Conservation (phyloP, 2,797 vertebrate species). For the Sebastes diploproa region DNA sequence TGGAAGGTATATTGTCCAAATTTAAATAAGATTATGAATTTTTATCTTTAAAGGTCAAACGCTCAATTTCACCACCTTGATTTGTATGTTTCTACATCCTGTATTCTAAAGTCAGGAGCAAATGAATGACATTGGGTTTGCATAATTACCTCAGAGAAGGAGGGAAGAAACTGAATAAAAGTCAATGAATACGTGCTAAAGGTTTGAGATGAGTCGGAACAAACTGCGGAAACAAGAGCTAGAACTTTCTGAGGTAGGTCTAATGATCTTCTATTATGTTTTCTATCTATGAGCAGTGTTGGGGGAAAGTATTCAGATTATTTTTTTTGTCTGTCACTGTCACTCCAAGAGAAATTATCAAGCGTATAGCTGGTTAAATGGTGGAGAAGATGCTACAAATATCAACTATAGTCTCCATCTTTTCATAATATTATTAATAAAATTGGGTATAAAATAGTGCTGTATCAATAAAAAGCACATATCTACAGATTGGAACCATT, state of each 20-base stretch:
- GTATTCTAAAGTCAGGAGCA: background rate
- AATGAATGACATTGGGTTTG: slow-evolving; percentile 8
- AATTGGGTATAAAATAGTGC: too few relatives aligned
- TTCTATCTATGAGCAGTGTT: background rate
- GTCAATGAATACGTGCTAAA: background rate
- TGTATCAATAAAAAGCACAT: too few relatives aligned
- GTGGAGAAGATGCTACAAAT: too few relatives aligned
- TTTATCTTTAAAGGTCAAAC: background rate
- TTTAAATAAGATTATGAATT: background rate
- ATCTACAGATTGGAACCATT: too few relatives aligned
- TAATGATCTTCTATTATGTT: background rate
- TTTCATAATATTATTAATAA: too few relatives aligned
- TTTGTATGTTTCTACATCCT: slow-evolving; percentile 31
- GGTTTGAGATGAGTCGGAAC: background rate
- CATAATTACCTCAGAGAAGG: slow-evolving; percentile 3
- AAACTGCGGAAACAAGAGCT: background rate
- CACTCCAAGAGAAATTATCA: too few relatives aligned
- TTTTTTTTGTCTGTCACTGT: too few relatives aligned
- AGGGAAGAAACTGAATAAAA: background rate
- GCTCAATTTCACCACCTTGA: slow-evolving; percentile 7
- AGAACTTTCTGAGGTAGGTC: slow-evolving; percentile 3
- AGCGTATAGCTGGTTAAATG: too few relatives aligned
- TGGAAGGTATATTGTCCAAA: background rate
- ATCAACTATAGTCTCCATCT: too few relatives aligned
- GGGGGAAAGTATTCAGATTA: too few relatives aligned